Base-by-base conservation (phyloP, 1,140 invertebrate species). In the Neelides sp. region DNA sequence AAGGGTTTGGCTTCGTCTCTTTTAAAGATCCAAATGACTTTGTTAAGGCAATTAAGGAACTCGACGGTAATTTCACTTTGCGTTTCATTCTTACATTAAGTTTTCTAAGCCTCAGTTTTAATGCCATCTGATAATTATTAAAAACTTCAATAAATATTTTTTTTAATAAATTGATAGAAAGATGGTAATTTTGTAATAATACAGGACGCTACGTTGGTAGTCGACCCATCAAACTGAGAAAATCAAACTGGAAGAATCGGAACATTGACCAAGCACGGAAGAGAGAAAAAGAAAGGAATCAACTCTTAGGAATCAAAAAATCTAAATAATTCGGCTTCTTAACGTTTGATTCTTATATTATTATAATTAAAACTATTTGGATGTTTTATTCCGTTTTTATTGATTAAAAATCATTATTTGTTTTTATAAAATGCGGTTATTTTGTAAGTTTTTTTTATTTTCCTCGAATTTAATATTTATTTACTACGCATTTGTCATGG, bases 1-100 rank as follows among this genome's bases (percentile, higher is more conserved):
- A 96, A 74, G 95, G 95, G 5, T 99, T 94, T 71, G 95, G 95
- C 4, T 98, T 99, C 68, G 89, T 98, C 28, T 98, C 93, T 61
- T 98, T 98, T 65, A 93, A 90, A 65, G 92, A 98, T 69, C 92
- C 95, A 0, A 81, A 85, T 32, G 96, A 99, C 68, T 99, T 97
- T 64, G 92, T 94, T 30, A 83, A 85, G 64, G 96, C 96, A 8
- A 97, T 97, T 83, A 90, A 95, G 64, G 94, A 98, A 75, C 93
- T 97, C 85, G 93, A 89, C 64, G 85, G 82, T 83, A 65, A 30
- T 45, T 46, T 5, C 36, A 39, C 23, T 34, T 35, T 41, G 49
- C 55, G 26, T 48, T 39, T 50, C 44, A 34, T 50, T 46, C 15
- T 58, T 43, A 60, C 43, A 24, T 10, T 12, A 3, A 43, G 15